Base-by-base conservation (phyloP, 2,113 vertebrate genomes). In the Pluvianellus socialis region DNA sequence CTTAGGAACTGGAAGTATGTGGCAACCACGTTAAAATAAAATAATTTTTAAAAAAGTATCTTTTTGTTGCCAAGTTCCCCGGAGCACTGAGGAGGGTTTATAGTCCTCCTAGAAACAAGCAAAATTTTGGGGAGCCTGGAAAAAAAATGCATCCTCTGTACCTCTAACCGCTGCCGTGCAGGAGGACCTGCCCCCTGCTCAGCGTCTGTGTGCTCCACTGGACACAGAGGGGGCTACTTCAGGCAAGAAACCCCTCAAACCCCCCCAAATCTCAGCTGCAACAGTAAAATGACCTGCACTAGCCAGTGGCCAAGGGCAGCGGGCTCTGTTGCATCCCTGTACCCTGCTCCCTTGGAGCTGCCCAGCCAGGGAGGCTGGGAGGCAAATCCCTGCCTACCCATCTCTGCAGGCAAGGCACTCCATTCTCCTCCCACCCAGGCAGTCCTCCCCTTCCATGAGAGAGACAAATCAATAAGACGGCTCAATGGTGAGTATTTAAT, bases 161-260 rank as follows among this genome's bases (percentile, higher is more conserved):
- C 8, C 30, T 49, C 35, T 67, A 88, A 86, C 52, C 12, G 50
- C 21, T 66, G 17, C 14, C 1, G 0, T 32, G 27, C 26, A 26
- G 14, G 6, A 49, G n/a, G 38, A 70, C 42, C 4, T 72, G 21
- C 9, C 17, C 45, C 18, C 35, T 65, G 23, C 17, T 2, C 7
- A 2, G 27, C 28, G 44, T 89, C 13, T 77, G 11, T 35, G 49
- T n/a, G 13, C 21, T 84, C 20, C 5, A 0, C 0, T 32, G 23
- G 6, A 52, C 12, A 4, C 8, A 40, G 53, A 83, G 3, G 32
- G 32, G 42, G 28, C 18, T 61, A 65, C 8, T 7, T 0, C 0
- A 73, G 38, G 33, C 27, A 84, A 73, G n/a, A 76, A 70, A 47
- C 6, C 13, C 9, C 13, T 8, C 6, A 6, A 17, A 30, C 10